phyloP scores from a whole-genome alignment of 2,888 invertebrate genomes.

The Oegoconia quadripuncta region DNA sequence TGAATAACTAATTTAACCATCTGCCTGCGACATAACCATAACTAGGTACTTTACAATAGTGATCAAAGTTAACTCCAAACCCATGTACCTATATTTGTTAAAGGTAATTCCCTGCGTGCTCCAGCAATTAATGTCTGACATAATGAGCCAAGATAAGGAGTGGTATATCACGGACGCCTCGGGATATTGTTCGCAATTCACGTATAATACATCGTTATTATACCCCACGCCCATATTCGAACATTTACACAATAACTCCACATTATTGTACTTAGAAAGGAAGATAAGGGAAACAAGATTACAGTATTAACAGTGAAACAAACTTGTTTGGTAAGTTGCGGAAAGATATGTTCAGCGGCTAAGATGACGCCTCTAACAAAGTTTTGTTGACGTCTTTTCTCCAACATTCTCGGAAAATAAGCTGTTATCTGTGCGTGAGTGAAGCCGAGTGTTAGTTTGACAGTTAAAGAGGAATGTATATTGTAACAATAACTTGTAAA shows the following conservation, averaged over 20 bases:
- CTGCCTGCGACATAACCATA: no score
- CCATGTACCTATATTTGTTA: neutral
- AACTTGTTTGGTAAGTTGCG: neutral
- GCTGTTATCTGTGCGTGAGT: neutral
- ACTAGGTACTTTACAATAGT: no score
- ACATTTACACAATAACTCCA: slow-evolving; percentile 22
- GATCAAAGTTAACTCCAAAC: neutral
- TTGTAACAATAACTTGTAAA: neutral
- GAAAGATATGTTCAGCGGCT: slow-evolving; percentile 2
- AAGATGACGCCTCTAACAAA: slow-evolving; percentile 4
- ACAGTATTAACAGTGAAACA: slow-evolving; percentile 2
- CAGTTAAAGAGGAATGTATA: neutral
- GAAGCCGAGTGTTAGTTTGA: neutral
- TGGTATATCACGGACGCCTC: slow-evolving; percentile 23
- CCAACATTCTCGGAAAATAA: slow-evolving; percentile 1
- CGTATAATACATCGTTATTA: slow-evolving; percentile 27
- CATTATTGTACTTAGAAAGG: slow-evolving; percentile 6
- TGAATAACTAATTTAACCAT: no score
- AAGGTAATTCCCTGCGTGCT: slow-evolving; percentile 8
- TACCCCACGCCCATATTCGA: slow-evolving; percentile 13
- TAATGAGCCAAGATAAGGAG: slow-evolving; percentile 39
- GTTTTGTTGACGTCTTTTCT: slow-evolving; percentile 2
- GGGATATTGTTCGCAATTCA: slow-evolving; percentile 35
- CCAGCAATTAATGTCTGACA: slow-evolving; percentile 37
- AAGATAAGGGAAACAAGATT: slow-evolving; percentile 7